A percentile compares a stretch with the other conserved stretches of the same genome.
phyloP scores from a whole-genome alignment of 2,888 invertebrate species.

The Calameuta filiformis region DNA sequence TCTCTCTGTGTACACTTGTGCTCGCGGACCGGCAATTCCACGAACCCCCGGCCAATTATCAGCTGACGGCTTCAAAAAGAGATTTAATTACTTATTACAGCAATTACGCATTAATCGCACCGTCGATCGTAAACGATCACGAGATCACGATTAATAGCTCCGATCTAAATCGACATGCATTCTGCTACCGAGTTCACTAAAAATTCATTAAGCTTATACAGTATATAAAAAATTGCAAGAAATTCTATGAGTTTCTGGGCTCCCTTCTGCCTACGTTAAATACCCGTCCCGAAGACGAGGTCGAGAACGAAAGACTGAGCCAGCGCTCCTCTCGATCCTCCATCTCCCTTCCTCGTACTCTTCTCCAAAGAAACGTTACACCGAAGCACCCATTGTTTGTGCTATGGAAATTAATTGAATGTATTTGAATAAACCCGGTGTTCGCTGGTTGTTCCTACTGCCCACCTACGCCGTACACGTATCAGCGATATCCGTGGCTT shows the following conservation, averaged over 20 bases:
- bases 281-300: no score
- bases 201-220: no score
- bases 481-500: constrained; percentile 24
- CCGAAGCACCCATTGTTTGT: constrained; percentile 56
- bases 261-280: no score
- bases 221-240: no score
- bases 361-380: constrained; percentile 1
- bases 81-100: constrained; percentile 33
- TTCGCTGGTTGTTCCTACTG: constrained; percentile 57
- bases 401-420: constrained; percentile 65
- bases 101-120: constrained; percentile 28
- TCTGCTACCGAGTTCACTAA: no score
- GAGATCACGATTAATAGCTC: no score
- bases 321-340: background rate
- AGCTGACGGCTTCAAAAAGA: constrained; percentile 15
- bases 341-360: background rate
- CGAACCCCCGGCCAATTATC: constrained; percentile 36
- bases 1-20: constrained; percentile 20
- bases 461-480: constrained; percentile 56
- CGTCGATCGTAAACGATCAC: constrained; percentile 21
- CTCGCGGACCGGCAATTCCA: constrained; percentile 20
- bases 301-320: no score
- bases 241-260: no score
- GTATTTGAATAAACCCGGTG: constrained; percentile 63
- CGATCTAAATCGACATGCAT: no score